Conservation (phyloP, 1,140 invertebrate genomes). For the Tribolium madens region DNA sequence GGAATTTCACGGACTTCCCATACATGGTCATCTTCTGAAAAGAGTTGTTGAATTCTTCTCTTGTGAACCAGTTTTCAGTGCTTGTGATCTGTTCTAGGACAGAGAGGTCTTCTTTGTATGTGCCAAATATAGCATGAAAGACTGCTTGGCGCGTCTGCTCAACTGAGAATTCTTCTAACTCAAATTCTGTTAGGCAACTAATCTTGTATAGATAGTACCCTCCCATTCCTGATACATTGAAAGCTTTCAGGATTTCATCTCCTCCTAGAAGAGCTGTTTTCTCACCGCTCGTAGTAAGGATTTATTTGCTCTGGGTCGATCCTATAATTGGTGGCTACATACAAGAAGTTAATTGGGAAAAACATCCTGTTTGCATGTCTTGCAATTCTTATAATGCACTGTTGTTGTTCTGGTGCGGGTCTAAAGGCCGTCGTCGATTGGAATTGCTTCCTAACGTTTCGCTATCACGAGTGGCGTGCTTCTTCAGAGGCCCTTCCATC, state of each 20-base stretch:
- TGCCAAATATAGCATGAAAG: background rate
- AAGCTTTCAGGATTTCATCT: background rate
- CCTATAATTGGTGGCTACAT: background rate
- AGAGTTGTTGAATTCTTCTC: slow-evolving; percentile 1
- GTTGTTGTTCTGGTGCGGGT: no score
- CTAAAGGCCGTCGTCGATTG: no score
- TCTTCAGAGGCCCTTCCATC: no score
- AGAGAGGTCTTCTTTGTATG: slow-evolving; percentile 5
- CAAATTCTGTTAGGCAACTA: background rate
- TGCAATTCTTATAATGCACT: no score
- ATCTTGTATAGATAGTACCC: slow-evolving; percentile 22
- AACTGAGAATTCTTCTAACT: background rate
- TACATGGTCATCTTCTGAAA: background rate
- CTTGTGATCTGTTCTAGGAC: slow-evolving; percentile 14
- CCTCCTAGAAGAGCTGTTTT: background rate
- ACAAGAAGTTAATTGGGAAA: background rate
- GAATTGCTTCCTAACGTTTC: no score
- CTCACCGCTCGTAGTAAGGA: background rate
- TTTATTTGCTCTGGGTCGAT: no score
- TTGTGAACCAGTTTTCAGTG: slow-evolving; percentile 1
- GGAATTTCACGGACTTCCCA: background rate
- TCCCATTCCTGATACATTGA: slow-evolving; percentile 26
- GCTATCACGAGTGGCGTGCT: no score
- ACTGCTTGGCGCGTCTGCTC: background rate
- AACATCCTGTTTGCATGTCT: background rate